These are phyloP conservation scores for Gambusia yucatana DNA, from an alignment of 2,797 vertebrate species.

Conservation along the genomic window DNA sequence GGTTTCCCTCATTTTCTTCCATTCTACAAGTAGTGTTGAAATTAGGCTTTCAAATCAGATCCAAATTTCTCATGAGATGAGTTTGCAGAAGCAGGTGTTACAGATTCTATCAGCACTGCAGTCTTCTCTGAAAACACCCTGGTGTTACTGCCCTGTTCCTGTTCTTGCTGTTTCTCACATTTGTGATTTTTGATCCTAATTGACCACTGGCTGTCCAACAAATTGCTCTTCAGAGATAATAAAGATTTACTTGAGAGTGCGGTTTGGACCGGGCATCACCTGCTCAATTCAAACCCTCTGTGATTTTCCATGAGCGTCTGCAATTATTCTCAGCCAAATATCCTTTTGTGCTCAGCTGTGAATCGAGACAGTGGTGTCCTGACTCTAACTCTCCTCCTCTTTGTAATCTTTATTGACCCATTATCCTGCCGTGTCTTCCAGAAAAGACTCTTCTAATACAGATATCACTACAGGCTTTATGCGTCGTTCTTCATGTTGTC, in stretches of 20 bases:
- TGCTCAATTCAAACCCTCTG: slow-evolving; percentile 41
- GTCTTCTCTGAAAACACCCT: background rate
- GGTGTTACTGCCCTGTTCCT: background rate
- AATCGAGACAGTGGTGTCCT: slow-evolving; percentile 43
- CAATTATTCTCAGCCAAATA: slow-evolving; percentile 61
- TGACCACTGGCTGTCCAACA: slow-evolving; percentile 41
- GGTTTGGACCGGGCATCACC: slow-evolving; percentile 37
- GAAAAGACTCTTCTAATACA: slow-evolving; percentile 41
- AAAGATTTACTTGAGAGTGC: slow-evolving; percentile 34
- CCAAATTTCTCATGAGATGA: background rate
- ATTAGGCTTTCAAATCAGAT: background rate
- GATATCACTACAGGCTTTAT: slow-evolving; percentile 15
- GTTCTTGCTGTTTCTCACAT: slow-evolving; percentile 9
- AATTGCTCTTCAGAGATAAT: slow-evolving; percentile 50
- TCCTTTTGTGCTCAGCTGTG: slow-evolving; percentile 52
- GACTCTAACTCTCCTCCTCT: slow-evolving; percentile 43
- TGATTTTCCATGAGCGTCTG: slow-evolving; percentile 45
- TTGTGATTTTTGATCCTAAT: slow-evolving; percentile 34
- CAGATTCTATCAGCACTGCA: background rate
- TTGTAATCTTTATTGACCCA: slow-evolving; percentile 57
- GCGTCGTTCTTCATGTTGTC: slow-evolving; percentile 36
- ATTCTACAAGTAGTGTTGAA: background rate
- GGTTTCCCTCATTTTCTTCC: background rate
- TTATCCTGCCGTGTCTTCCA: slow-evolving; percentile 47
- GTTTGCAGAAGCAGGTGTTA: background rate